phyloP scores from a whole-genome alignment of 2,113 vertebrate genomes.

The Poeciliopsis prolifica region DNA sequence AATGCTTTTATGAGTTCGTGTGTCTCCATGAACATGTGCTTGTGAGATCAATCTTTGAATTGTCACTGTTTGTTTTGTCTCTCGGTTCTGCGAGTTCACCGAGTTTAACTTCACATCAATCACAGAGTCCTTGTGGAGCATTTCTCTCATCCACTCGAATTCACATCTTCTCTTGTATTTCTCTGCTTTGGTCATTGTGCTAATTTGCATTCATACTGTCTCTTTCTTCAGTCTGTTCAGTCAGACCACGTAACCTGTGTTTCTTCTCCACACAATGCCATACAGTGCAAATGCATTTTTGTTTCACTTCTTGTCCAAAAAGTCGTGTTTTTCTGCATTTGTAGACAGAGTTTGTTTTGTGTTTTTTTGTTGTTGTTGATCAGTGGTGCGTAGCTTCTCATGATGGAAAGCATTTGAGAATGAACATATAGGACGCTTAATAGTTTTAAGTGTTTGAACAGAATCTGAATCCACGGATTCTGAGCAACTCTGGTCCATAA shows the following conservation, averaged over 20 bases:
- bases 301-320: background rate
- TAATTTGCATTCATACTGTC: too few relatives aligned
- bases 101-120: background rate
- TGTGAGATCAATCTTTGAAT: background rate
- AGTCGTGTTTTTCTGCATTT: background rate
- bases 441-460: background rate
- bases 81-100: too few relatives aligned
- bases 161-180: background rate
- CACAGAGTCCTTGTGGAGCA: background rate
- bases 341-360: background rate
- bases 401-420: background rate
- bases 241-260: too few relatives aligned
- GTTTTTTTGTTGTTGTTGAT: background rate
- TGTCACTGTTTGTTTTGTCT: too few relatives aligned
- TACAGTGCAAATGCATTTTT: slow-evolving; percentile 1
- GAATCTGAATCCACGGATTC: background rate
- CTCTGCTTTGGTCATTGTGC: slow-evolving; percentile 1
- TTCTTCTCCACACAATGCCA: too few relatives aligned
- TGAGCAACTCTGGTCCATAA: too few relatives aligned
- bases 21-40: background rate
- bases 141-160: background rate
- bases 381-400: too few relatives aligned
- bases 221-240: too few relatives aligned
- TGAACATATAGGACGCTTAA: background rate
- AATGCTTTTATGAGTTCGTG: background rate